Conservation (phyloP, 2,888 invertebrate species). For the Malachius bipustulatus region DNA sequence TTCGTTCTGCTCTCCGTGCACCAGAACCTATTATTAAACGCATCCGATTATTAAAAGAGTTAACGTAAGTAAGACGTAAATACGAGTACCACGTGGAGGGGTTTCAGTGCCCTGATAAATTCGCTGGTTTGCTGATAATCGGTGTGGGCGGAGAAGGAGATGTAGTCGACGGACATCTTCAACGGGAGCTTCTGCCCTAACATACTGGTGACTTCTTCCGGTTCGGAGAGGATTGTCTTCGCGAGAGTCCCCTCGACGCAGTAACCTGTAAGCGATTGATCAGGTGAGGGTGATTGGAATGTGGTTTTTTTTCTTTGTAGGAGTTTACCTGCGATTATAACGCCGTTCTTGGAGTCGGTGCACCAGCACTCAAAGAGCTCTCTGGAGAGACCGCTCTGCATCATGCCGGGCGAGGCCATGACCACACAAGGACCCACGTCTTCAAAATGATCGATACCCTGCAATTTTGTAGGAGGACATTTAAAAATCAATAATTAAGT, state of each 20-base stretch:
- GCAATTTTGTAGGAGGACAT: constrained; percentile 22
- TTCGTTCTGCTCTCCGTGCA: constrained; percentile 98
- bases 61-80: background rate
- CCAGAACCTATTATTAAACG: constrained; percentile 53
- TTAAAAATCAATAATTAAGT: too few species aligned
- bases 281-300: too few species aligned
- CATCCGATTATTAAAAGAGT: background rate
- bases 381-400: constrained; percentile 95
- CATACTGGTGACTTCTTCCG: constrained; percentile 93
- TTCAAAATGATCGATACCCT: constrained; percentile 98
- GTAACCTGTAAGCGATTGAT: constrained; percentile 43
- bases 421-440: constrained; percentile 99
- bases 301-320: constrained; percentile 7
- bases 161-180: constrained; percentile 97
- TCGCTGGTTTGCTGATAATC: constrained; percentile 97
- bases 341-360: constrained; percentile 94
- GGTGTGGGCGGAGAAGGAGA: constrained; percentile 98
- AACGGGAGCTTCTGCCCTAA: constrained; percentile 91
- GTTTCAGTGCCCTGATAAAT: constrained; percentile 87
- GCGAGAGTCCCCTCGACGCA: constrained; percentile 86
- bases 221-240: constrained; percentile 91
- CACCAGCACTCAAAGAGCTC: constrained; percentile 99
- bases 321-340: constrained; percentile 88
- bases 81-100: constrained; percentile 82
- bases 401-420: constrained; percentile 99